These are phyloP conservation scores for Chaetoderma sp. DNA, from an alignment of 2,888 invertebrate species.

Conservation along the genomic window DNA sequence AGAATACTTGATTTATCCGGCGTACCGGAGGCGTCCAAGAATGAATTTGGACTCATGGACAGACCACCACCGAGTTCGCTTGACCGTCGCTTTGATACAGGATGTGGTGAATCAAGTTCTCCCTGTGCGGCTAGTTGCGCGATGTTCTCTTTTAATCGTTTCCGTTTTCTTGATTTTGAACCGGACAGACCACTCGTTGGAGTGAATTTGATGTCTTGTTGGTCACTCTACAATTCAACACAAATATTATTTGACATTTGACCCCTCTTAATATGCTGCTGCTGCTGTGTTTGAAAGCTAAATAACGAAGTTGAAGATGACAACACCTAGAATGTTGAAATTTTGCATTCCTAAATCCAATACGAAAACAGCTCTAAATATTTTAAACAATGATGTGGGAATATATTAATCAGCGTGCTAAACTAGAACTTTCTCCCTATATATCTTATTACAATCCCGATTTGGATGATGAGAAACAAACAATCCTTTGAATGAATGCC, in stretches of 20 bases:
- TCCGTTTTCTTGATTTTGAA: slow-evolving; percentile 80
- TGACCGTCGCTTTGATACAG: slow-evolving; percentile 82
- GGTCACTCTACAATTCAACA: neutral
- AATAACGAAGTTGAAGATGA: no score
- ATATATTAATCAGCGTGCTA: no score
- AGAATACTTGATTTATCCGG: slow-evolving; percentile 66
- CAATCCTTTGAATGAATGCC: no score
- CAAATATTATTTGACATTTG: neutral
- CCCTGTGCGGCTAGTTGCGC: slow-evolving; percentile 73
- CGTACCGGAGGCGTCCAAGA: slow-evolving; percentile 84
- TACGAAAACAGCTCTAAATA: no score
- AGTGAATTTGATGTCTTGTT: slow-evolving; percentile 32
- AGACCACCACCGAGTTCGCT: slow-evolving; percentile 84
- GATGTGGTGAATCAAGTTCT: slow-evolving; percentile 58
- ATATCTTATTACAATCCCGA: no score
- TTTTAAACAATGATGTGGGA: no score
- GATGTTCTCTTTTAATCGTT: slow-evolving; percentile 78
- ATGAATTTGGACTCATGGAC: slow-evolving; percentile 84
- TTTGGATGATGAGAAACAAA: no score
- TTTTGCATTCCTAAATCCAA: no score
- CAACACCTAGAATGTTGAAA: no score
- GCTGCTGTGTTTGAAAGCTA: neutral
- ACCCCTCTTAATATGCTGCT: neutral
- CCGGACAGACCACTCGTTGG: slow-evolving; percentile 48
- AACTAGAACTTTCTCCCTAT: no score